Conservation (phyloP, 2,113 vertebrate genomes). For the Paralichthys olivaceus region DNA sequence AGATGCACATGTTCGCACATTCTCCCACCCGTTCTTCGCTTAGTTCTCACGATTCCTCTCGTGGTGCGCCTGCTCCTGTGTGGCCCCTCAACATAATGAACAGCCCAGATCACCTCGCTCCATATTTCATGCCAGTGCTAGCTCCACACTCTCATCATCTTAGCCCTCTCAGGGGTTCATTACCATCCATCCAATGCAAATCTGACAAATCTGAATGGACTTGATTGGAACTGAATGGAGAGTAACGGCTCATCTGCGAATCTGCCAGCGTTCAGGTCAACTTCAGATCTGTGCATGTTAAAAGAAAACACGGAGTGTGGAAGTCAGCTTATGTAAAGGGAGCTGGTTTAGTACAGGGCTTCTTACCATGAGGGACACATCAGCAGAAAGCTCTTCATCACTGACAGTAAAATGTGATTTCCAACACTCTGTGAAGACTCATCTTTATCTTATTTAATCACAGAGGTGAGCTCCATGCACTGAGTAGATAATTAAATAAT, state of each 20-base stretch:
- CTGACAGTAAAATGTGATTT: slow-evolving; percentile 75
- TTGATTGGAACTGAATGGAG: slow-evolving; percentile 51
- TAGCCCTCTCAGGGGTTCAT: slow-evolving; percentile 69
- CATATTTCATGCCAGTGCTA: slow-evolving; percentile 70
- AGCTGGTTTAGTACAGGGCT: slow-evolving; percentile 10
- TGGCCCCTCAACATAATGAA: slow-evolving; percentile 61
- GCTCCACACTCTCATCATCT: slow-evolving; percentile 45
- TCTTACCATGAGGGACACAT: slow-evolving; percentile 27
- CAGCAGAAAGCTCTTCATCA: slow-evolving; percentile 64
- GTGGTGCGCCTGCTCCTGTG: slow-evolving; percentile 39
- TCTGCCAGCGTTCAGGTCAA: slow-evolving; percentile 32
- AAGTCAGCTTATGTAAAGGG: slow-evolving; percentile 21
- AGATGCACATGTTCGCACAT: slow-evolving; percentile 51
- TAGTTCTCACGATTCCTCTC: slow-evolving; percentile 42
- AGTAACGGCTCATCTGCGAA: slow-evolving; percentile 40
- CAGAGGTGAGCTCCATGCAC: slow-evolving; percentile 52
- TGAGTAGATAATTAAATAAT: slow-evolving; percentile 59
- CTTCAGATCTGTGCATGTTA: slow-evolving; percentile 22
- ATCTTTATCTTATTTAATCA: slow-evolving; percentile 70
- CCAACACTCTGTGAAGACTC: slow-evolving; percentile 73
- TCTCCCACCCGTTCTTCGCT: slow-evolving; percentile 33
- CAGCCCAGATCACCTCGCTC: slow-evolving; percentile 61
- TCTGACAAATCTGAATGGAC: slow-evolving; percentile 59
- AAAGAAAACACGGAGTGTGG: neutral
- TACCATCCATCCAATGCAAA: slow-evolving; percentile 63